These are phyloP conservation scores for Passer montanus DNA, from an alignment of 2,113 vertebrate genomes.

Conservation along the genomic window DNA sequence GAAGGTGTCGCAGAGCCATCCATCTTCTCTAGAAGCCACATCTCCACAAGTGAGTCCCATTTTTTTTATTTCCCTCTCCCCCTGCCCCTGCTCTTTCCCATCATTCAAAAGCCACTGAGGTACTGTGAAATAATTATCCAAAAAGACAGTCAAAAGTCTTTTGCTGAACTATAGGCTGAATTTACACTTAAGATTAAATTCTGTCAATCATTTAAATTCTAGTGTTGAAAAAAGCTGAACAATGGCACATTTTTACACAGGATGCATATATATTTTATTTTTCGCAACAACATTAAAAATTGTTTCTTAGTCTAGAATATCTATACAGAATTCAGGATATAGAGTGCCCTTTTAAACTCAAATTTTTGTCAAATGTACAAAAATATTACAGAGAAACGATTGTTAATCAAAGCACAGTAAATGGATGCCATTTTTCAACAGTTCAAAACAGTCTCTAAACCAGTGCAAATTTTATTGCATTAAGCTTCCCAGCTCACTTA, in stretches of 20 bases:
- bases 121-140: neutral
- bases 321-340: constrained; percentile 60
- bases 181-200: neutral
- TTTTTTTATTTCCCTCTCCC: neutral
- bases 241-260: neutral
- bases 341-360: constrained; percentile 50
- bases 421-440: constrained; percentile 51
- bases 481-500: constrained; percentile 44
- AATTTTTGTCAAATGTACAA: constrained; percentile 56
- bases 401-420: constrained; percentile 64
- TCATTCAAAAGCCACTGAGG: neutral
- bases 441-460: constrained; percentile 49
- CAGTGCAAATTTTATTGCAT: constrained; percentile 63
- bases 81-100: neutral
- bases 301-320: constrained; percentile 28
- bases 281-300: constrained; percentile 48
- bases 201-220: neutral
- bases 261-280: constrained; percentile 66
- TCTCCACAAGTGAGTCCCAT: neutral
- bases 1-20: neutral
- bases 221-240: neutral
- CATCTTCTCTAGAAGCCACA: neutral
- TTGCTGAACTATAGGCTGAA: neutral
- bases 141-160: neutral
- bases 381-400: constrained; percentile 38